Evolutionary conservation across 2,797 vertebrate genomes (phyloP).

Genomic region (Tangara arthus): DNA sequence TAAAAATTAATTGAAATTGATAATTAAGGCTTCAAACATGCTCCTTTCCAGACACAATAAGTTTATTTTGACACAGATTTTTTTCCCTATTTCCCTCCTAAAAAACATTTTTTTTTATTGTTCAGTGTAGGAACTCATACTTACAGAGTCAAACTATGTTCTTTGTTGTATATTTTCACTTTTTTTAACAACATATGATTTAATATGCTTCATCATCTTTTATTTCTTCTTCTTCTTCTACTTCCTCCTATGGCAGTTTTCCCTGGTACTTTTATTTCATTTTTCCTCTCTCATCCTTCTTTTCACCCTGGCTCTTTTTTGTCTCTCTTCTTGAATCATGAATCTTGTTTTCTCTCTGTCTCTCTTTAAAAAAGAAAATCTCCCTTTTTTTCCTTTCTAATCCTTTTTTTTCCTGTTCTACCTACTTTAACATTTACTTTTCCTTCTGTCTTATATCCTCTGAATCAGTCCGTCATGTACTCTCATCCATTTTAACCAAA

Average conservation of each 20-base stretch:
- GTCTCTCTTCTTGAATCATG: neutral
- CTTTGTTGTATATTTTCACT: neutral
- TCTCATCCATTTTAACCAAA: neutral
- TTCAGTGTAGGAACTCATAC: neutral
- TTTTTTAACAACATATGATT: neutral
- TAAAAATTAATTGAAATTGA: neutral
- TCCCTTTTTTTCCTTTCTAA: neutral
- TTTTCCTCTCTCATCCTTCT: neutral
- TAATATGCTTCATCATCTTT: neutral
- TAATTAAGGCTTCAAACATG: fast-evolving
- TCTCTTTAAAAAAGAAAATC: neutral
- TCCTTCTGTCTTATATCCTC: neutral
- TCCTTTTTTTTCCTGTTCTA: neutral
- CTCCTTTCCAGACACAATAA: neutral
- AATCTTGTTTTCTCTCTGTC: neutral
- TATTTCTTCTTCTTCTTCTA: neutral
- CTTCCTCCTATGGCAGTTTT: neutral
- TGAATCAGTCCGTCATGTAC: neutral
- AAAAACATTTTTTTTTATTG: fast-evolving
- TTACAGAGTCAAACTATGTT: neutral
- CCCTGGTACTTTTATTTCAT: neutral
- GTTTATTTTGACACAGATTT: neutral
- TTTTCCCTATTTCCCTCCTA: neutral
- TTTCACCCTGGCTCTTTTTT: neutral
- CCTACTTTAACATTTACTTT: neutral